Conservation (phyloP, 2,113 vertebrate species). For the Aleadryas rufinucha region DNA sequence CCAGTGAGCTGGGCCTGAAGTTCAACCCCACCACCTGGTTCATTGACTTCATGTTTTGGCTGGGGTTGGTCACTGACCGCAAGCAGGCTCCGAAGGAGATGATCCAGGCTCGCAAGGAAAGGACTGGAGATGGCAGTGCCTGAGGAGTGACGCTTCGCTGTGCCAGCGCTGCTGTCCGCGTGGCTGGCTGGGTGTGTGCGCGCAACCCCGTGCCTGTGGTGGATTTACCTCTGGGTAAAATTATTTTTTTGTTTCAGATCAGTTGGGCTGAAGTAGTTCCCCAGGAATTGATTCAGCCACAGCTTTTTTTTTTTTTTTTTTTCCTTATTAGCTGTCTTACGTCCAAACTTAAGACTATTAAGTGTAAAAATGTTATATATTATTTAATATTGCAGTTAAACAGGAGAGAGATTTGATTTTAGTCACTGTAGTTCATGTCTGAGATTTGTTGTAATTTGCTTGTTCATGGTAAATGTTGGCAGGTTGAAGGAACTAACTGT, state of each 20-base stretch:
- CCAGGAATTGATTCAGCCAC: not conserved
- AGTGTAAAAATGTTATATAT: conserved; percentile 25
- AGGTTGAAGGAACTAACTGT: conserved; percentile 8
- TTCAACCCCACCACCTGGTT: conserved; percentile 85
- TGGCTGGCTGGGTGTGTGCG: not conserved
- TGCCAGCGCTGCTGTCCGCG: not conserved
- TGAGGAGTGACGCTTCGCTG: not conserved
- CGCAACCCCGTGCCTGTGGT: not conserved
- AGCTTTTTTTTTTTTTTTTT: not conserved
- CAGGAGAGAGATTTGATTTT: conserved; percentile 47
- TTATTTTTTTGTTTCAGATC: not conserved
- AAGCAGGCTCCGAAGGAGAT: conserved; percentile 71
- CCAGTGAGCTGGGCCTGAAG: conserved; percentile 80
- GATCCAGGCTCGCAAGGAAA: conserved; percentile 76
- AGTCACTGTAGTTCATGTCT: conserved; percentile 28
- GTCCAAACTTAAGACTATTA: conserved; percentile 18
- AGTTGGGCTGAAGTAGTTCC: not conserved
- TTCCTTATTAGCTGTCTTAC: conserved; percentile 41
- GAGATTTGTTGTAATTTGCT: conserved; percentile 24
- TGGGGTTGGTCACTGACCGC: conserved; percentile 78
- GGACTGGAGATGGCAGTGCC: conserved; percentile 77
- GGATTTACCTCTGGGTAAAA: not conserved
- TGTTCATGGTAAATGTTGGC: conserved; percentile 5
- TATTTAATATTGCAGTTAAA: conserved; percentile 56
- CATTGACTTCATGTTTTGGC: conserved; percentile 84